Evolutionary conservation across 2,113 vertebrate species (phyloP), one percentile per base, ranked within the genome.

Genomic region (Carassius carassius): DNA sequence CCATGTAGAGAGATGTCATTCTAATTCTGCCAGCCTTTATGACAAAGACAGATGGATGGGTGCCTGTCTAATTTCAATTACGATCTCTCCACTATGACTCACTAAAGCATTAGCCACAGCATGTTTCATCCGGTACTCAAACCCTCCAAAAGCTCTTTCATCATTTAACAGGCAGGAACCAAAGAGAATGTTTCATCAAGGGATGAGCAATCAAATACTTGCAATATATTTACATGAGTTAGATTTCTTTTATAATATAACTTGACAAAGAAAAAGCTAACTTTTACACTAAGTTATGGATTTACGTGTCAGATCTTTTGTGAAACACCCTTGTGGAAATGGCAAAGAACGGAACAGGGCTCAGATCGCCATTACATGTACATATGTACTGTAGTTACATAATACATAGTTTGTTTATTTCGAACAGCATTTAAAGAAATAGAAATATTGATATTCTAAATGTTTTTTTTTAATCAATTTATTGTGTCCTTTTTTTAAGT

Each of bases 1-100:
- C 32, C 25, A 23, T 62, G 37, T 37, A 63, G 9, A 72, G 16
- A 47, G 67, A 77, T 78, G 63, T 49, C 74, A 77, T 77, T 58
- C 37, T 49, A 25, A 73, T 72, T 78, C 73, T 70, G 12, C n/a
- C n/a, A 77, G 16, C 32, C 23, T 63, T n/a, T 32, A 72, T 51
- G 63, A 78, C 9, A 7, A 70, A 23, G 41, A 58, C 69, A 19
- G 32, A 58, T 29, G 77, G 62, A 74, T 25, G 23, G 29, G 56
- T 63, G 51, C 29, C 60, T 21, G 65, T 25, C 83, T 29, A 29
- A 29, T 29, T 29, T 58, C 49, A 56, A 63, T 44, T 81, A 78
- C 21, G 58, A 62, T 65, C 56, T 17, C 37, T 51, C 12, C 21
- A 32, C 32, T 29, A 79, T 65, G 56, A 74, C 16, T 67, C 47